A percentile compares a stretch with the other conserved stretches of the same genome.
Evolutionary conservation across 2,113 vertebrate species (phyloP).

Genomic region (Gymnarchus niloticus): DNA sequence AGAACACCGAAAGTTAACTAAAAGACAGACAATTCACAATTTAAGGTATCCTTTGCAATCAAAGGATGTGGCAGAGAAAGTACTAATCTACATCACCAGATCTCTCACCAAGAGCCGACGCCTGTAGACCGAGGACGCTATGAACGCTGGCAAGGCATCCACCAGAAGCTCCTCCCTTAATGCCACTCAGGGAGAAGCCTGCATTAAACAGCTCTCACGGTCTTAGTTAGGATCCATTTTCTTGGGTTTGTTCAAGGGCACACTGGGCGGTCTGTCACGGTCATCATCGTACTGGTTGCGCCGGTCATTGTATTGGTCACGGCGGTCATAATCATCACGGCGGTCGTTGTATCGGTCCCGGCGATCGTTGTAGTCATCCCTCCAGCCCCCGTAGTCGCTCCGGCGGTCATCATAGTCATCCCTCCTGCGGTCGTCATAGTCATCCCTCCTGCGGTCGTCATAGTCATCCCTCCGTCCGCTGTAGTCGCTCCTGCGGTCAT

Average conservation of each 20-base stretch:
- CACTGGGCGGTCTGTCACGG: slow-evolving; percentile 37
- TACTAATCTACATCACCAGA: background rate
- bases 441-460: slow-evolving; percentile 31
- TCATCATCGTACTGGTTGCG: slow-evolving; percentile 30
- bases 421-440: slow-evolving; percentile 31
- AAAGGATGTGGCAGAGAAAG: background rate
- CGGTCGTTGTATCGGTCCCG: slow-evolving; percentile 39
- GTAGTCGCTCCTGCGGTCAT: background rate
- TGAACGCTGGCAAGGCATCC: background rate
- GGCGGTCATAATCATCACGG: background rate
- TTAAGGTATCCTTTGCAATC: background rate
- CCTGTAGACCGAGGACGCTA: background rate
- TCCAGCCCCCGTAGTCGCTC: slow-evolving; percentile 23
- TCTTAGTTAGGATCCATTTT: slow-evolving; percentile 35
- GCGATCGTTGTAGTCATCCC: slow-evolving; percentile 30
- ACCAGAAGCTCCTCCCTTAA: background rate
- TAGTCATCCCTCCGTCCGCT: slow-evolving; percentile 20
- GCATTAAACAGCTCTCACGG: too few species aligned
- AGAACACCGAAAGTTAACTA: background rate
- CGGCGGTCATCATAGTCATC: slow-evolving; percentile 26
- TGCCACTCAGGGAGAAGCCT: background rate
- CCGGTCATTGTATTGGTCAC: slow-evolving; percentile 4
- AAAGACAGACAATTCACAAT: background rate
- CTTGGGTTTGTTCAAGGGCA: slow-evolving; percentile 46
- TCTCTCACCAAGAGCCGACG: background rate